phyloP scores from a whole-genome alignment of 2,797 vertebrate species.

The Microctenopoma stevenorrisi region DNA sequence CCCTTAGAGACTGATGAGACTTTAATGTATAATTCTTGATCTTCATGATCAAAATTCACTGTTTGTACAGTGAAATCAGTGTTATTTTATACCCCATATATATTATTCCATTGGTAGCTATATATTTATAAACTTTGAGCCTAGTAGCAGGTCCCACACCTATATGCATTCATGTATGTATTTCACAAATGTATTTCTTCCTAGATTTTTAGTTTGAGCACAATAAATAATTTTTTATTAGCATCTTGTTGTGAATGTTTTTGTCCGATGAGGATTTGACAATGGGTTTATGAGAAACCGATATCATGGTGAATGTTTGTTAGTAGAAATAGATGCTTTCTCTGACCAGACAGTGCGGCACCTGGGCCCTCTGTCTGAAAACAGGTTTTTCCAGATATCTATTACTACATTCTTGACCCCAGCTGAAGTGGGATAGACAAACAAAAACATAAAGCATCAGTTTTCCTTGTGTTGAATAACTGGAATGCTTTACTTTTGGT shows the following conservation, averaged over 20 bases:
- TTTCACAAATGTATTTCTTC: not conserved
- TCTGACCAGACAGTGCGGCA: fast-evolving
- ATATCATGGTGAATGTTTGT: too few species aligned
- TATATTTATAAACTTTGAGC: constrained; percentile 6
- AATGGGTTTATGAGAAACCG: not conserved
- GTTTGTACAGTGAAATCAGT: not conserved
- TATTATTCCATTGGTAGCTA: not conserved
- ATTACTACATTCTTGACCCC: not conserved
- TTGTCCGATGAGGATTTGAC: not conserved
- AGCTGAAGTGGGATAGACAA: not conserved
- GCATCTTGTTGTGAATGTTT: not conserved
- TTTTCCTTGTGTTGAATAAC: not conserved
- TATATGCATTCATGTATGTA: not conserved
- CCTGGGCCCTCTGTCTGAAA: not conserved
- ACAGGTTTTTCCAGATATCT: constrained; percentile 5
- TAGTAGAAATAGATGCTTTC: not conserved
- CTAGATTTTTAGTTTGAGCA: not conserved
- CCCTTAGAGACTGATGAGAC: constrained; percentile 81
- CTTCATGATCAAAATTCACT: too few species aligned
- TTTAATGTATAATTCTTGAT: not conserved
- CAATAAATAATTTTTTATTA: constrained; percentile 5
- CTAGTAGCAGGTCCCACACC: not conserved
- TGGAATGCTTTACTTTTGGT: not conserved
- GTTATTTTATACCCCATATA: not conserved
- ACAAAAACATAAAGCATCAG: too few species aligned